Conservation (phyloP, 2,888 invertebrate species). For the Junonia oenone region DNA sequence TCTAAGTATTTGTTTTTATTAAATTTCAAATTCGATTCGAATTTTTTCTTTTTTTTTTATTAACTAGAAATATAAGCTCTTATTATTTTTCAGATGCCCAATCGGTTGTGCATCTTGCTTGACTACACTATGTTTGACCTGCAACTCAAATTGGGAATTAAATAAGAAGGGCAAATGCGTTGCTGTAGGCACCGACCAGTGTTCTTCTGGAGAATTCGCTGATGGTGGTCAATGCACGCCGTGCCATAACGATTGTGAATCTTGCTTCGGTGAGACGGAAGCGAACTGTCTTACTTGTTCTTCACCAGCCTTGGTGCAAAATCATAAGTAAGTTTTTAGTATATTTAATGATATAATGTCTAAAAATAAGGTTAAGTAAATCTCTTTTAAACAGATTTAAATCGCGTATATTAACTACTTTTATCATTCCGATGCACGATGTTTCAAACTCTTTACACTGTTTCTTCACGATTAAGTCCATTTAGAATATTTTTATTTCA, state of each 20-base stretch:
- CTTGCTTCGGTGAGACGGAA: conserved; percentile 89
- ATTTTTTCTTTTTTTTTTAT: conserved; percentile 1
- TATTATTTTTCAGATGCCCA: conserved; percentile 80
- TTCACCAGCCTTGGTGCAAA: conserved; percentile 85
- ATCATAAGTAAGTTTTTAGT: conserved; percentile 56
- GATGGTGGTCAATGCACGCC: conserved; percentile 84
- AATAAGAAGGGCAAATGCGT: conserved; percentile 88
- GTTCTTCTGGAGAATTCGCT: conserved; percentile 82
- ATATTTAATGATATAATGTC: background rate
- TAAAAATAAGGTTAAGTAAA: no score
- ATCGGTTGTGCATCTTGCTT: conserved; percentile 88
- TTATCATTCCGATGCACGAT: no score
- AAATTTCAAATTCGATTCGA: no score
- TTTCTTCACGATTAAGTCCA: no score
- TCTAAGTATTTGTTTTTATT: no score
- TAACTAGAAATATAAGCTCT: background rate
- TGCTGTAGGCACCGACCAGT: conserved; percentile 84
- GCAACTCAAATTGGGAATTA: conserved; percentile 86
- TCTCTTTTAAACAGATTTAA: no score
- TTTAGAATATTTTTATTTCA: no score
- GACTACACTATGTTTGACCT: conserved; percentile 85
- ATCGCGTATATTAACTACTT: no score
- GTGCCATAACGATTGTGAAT: conserved; percentile 89
- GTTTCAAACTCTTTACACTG: no score
- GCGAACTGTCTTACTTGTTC: conserved; percentile 86